Evolutionary conservation across 2,797 vertebrate species (phyloP).

Genomic region (Leptoclinus maculatus): DNA sequence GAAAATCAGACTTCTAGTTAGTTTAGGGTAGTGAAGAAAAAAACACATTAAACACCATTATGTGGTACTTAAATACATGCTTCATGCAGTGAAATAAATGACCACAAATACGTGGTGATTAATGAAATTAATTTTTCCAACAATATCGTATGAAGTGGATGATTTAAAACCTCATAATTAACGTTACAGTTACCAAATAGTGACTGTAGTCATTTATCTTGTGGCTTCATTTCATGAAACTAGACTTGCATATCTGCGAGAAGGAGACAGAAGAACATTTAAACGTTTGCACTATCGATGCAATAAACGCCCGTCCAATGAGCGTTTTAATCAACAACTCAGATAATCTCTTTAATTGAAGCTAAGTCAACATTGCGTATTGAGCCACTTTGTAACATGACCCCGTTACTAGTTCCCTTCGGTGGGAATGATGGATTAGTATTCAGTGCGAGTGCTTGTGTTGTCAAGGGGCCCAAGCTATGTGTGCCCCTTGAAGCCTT

Average conservation of each 20-base stretch:
- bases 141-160: background rate
- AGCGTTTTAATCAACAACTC: background rate
- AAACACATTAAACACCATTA: background rate
- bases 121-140: too few relatives aligned
- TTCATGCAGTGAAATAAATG: background rate
- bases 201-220: background rate
- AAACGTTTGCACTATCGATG: background rate
- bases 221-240: background rate
- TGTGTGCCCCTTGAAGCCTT: conserved; percentile 37
- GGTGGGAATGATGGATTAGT: conserved; percentile 21
- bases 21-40: too few relatives aligned
- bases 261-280: too few relatives aligned
- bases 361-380: background rate
- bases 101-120: background rate
- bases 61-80: background rate
- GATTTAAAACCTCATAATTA: background rate
- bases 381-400: conserved; percentile 2
- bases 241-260: background rate
- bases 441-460: conserved; percentile 30
- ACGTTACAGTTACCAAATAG: background rate
- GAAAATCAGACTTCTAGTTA: too few relatives aligned
- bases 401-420: background rate
- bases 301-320: background rate
- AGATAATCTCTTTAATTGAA: background rate
- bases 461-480: conserved; percentile 62